Base-by-base conservation (phyloP, 37 sponge, comb jelly and placozoan genomes). In the Bolinopsis microptera region DNA sequence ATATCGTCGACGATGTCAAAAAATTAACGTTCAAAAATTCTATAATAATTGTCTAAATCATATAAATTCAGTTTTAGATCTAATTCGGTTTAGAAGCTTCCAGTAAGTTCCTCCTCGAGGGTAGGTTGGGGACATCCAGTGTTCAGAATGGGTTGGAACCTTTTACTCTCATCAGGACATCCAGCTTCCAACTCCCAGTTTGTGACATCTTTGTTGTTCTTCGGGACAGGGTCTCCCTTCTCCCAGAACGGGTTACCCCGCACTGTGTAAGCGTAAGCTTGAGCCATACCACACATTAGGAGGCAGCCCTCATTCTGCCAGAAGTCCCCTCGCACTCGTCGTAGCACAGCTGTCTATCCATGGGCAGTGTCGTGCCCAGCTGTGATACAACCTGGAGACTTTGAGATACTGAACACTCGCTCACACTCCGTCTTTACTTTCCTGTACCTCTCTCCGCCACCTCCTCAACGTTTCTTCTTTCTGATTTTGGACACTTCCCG, bases 101-200 rank as follows among this genome's bases (percentile, higher is more conserved):
- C n/a, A n/a, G n/a, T n/a, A n/a, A n/a, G n/a, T n/a, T 70, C 74
- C n/a, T n/a, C n/a, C 27, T 80, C 83, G 3, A 2, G 38, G n/a
- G 48, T n/a, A 24, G 90, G 90, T 27, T 86, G 90, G 26, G 90
- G 90, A 39, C 90, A 86, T 26, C 90, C 90, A 24, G 90, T 86
- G 30, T 34, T 48, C 61, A 86, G 36, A 27, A 41, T 40, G 18
- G 35, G 36, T 5, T 86, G 26, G 36, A 33, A 22, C 27, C 41
- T 40, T 27, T 86, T 48, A 0, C 1, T 26, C 28, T 28, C 36
- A n/a, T 8, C 22, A 16, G 90, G 90, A 27, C 90, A 86, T 41
- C 90, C 90, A 23, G 36, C 90, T 3, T 38, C 90, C 13, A 5
- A 39, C 90, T 86, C 90, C 90, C 90, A 86, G 27, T 27, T 48